These are phyloP conservation scores for Leptoteleia sp. DNA, from an alignment of 1,140 invertebrate genomes.

Conservation along the genomic window DNA sequence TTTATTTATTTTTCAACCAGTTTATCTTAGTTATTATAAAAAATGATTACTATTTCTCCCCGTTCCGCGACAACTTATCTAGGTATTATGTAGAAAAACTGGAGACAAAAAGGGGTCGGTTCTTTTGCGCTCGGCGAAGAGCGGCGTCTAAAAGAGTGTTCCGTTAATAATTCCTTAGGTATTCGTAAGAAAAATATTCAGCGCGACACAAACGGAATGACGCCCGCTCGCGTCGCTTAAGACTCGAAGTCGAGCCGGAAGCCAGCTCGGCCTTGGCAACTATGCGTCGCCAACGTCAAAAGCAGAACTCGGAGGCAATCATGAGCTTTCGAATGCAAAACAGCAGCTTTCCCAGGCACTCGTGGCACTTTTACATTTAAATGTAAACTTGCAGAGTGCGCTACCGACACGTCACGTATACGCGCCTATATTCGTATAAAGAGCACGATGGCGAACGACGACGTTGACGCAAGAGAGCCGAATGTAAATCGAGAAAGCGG, in stretches of 20 bases:
- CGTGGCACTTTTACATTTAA: conserved; percentile 82
- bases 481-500: conserved; percentile 60
- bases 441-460: conserved; percentile 61
- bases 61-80: too few species aligned
- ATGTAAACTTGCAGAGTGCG: conserved; percentile 80
- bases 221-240: conserved; percentile 50
- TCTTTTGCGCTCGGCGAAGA: not conserved
- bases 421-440: conserved; percentile 67
- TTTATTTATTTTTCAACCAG: too few species aligned
- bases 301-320: conserved; percentile 82
- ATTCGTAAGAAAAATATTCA: conserved; percentile 57
- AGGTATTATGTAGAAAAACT: not conserved
- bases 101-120: not conserved
- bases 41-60: too few species aligned
- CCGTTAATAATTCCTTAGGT: conserved; percentile 48
- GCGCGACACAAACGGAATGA: conserved; percentile 60
- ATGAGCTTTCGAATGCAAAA: conserved; percentile 83
- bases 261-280: conserved; percentile 55
- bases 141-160: conserved; percentile 30
- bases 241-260: conserved; percentile 48
- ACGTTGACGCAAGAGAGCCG: conserved; percentile 59
- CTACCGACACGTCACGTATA: conserved; percentile 62
- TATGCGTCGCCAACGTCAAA: conserved; percentile 73
- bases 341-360: conserved; percentile 77
- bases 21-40: too few species aligned